Percentiles rank a stretch among this genome's conserved stretches.
These are phyloP conservation scores for Erebia epiphron DNA, from an alignment of 2,888 invertebrate species.

Conservation along the genomic window DNA sequence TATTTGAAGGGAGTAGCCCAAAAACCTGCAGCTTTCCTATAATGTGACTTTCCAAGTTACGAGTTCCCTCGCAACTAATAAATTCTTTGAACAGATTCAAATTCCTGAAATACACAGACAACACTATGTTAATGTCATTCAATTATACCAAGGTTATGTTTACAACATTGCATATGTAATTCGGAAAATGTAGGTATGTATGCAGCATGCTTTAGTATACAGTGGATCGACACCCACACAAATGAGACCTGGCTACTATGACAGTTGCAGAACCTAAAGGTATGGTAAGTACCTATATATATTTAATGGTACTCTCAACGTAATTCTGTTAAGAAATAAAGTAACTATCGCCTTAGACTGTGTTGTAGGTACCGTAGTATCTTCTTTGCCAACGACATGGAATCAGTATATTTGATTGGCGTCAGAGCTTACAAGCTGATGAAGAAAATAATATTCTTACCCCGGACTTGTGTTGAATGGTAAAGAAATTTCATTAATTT, in stretches of 20 bases:
- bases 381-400: too few species aligned
- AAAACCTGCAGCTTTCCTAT: constrained; percentile 60
- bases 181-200: too few species aligned
- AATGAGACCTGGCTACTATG: neutral
- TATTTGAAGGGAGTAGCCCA: constrained; percentile 57
- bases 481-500: constrained; percentile 50
- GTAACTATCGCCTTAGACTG: too few species aligned
- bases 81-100: constrained; percentile 61
- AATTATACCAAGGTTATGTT: neutral
- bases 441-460: constrained; percentile 47
- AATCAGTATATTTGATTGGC: too few species aligned
- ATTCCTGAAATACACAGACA: constrained; percentile 55
- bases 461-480: constrained; percentile 61
- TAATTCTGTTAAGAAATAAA: too few species aligned
- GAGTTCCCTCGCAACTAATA: constrained; percentile 49
- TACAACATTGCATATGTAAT: too few species aligned
- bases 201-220: too few species aligned
- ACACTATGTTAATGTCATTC: neutral
- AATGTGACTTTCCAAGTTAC: constrained; percentile 59
- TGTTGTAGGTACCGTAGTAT: too few species aligned
- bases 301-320: too few species aligned
- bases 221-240: neutral
- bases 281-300: too few species aligned
- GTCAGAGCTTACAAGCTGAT: neutral
- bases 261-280: too few species aligned